Percentiles rank a stretch among this genome's conserved stretches.
phyloP scores from a whole-genome alignment of 2,888 invertebrate genomes.

The Lasioglossum lativentre region DNA sequence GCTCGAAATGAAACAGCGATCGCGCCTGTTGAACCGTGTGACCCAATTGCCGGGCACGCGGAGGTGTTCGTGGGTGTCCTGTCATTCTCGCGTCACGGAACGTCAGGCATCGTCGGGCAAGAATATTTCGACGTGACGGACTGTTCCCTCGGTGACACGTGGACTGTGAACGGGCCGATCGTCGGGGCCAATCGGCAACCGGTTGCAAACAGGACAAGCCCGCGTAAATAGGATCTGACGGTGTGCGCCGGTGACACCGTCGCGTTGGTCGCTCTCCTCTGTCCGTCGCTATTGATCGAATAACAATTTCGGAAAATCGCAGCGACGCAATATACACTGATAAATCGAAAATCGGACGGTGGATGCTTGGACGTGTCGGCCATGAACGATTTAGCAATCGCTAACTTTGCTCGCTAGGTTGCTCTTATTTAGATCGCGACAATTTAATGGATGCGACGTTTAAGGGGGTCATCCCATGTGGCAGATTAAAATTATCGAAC shows the following conservation, averaged over 20 bases:
- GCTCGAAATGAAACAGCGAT: slow-evolving; percentile 27
- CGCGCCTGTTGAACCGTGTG: slow-evolving; percentile 12
- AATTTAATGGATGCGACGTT: too few species aligned
- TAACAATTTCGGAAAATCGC: slow-evolving; percentile 32
- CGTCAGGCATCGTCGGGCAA: slow-evolving; percentile 49
- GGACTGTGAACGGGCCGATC: slow-evolving; percentile 23
- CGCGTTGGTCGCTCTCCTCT: neutral
- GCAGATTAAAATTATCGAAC: too few species aligned
- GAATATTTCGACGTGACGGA: slow-evolving; percentile 53
- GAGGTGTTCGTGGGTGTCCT: slow-evolving; percentile 24
- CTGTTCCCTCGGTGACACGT: slow-evolving; percentile 33
- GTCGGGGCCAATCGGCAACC: slow-evolving; percentile 42
- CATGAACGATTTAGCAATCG: neutral
- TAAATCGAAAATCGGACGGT: neutral
- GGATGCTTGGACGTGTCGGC: neutral
- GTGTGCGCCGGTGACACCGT: slow-evolving; percentile 18
- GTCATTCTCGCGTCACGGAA: slow-evolving; percentile 52
- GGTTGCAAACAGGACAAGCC: slow-evolving; percentile 23
- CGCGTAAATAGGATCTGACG: slow-evolving; percentile 47
- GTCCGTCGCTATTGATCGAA: neutral
- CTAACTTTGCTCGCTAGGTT: neutral
- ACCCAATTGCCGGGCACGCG: slow-evolving; percentile 13
- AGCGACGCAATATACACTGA: neutral
- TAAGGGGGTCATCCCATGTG: too few species aligned
- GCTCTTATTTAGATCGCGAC: too few species aligned